Evolutionary conservation across 2,888 invertebrate genomes (phyloP), one percentile per base, ranked within the genome.

Genomic region (Tenthredo mesomela): DNA sequence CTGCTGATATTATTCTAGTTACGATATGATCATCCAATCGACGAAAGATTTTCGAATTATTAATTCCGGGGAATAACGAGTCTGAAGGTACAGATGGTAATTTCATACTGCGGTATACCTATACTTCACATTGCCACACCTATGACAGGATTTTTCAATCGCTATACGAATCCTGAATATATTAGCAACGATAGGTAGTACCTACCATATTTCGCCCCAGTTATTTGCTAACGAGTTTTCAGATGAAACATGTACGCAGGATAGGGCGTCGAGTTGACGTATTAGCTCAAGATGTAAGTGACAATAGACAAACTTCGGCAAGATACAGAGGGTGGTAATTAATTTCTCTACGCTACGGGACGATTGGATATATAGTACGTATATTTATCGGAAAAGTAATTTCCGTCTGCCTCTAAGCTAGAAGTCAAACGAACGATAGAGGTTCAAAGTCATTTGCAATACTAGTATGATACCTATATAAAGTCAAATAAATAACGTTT

Each of bases 351-450:
- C 82, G n/a, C 10, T 29, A 47, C 15, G 47, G 7, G 67, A 65
- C 43, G 67, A 82, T 82, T 33, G 29, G 47, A 65, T 61, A 54
- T 54, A 15, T n/a, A n/a, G n/a, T n/a, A n/a, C n/a, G 33, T 67
- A 40, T 29, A 70, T 70, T 82, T 67, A 67, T 82, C 29, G 82
- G 47, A 67, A 65, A 82, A 82, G 47, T 67, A 67, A 82, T 70
- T 37, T 80, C 43, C 80, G 61, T 18, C 15, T 21, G 15, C 40
- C 43, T 61, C 7, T 12, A 12, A 80, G 70, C 29, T 65, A 6
- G 50, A 70, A 82, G 18, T 70, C 67, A 82, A 82, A 70, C 29
- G 18, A 82, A 67, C 82, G 67, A 40, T 25, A 40, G 21, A 25
- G n/a, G 50, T 50, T 33, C 25, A 82, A 82, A 82, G 25, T 47